phyloP scores from a whole-genome alignment of 2,888 invertebrate species.

The Cepaea hortensis region DNA sequence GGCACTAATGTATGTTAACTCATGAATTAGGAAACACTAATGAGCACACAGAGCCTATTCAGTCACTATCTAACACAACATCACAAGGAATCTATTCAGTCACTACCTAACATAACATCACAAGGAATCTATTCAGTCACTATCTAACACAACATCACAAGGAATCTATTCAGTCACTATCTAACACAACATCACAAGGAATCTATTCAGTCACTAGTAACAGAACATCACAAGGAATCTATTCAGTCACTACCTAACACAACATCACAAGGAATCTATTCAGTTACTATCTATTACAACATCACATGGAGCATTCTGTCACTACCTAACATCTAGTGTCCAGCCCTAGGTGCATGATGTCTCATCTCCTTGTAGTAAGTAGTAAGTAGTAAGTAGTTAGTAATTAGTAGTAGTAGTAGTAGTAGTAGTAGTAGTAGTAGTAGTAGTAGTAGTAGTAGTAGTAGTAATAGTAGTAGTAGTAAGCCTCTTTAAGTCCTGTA shows the following conservation, averaged over 20 bases:
- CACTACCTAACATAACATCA: background rate
- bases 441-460: too few species aligned
- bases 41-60: background rate
- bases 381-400: too few species aligned
- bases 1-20: too few species aligned
- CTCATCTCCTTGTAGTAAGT: too few species aligned
- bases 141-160: background rate
- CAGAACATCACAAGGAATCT: background rate
- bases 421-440: too few species aligned
- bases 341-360: too few species aligned
- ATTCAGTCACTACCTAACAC: background rate
- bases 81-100: background rate
- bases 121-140: background rate
- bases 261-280: background rate
- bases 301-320: too few species aligned
- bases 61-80: background rate
- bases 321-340: too few species aligned
- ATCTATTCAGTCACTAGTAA: background rate
- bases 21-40: too few species aligned
- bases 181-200: background rate
- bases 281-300: background rate
- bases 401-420: too few species aligned
- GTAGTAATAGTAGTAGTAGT: too few species aligned
- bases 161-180: background rate
- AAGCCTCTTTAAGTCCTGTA: too few species aligned